Evolutionary conservation across 2,888 invertebrate species (phyloP), one percentile per base, ranked within the genome.

Genomic region (Lydus trimaculatus): DNA sequence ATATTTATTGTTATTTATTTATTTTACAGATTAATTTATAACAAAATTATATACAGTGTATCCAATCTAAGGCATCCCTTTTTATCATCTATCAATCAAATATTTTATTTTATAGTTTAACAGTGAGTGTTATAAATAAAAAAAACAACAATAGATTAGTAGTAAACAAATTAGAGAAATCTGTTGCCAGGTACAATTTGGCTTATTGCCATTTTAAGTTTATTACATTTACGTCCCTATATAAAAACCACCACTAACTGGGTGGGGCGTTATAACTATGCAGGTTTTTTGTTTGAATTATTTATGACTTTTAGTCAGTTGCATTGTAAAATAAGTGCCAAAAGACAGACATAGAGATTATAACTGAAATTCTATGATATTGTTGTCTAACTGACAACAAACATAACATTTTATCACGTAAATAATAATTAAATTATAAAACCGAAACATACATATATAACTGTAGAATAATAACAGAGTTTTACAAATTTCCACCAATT

Each of bases 141-240:
- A 43, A 61, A 61, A 25, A 43, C 20, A 36, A 33, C 20, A 39
- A 33, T 33, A 43, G 61, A 61, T 61, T 36, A 8, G 31, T 61
- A 13, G 61, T 61, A 61, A 61, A 61, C 61, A 61, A 61, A 61
- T 61, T 61, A 61, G 39, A 23, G 20, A 61, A 61, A 61, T 61
- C 61, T 61, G 61, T 61, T 61, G 61, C 61, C 61, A 61, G 61
- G 61, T 61, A 61, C 23, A 39, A 17, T 61, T 61, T 61, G 61
- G 61, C 61, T 39, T 33, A 39, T 25, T 33, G 61, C 61, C 61
- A 61, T 43, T 43, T 60, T 33, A 17, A 39, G 61, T 61, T 61
- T 33, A 61, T 31, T 39, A 13, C 61, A 23, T 61, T 43, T 43
- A 36, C 25, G 28, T 28, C 15, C 28, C 28, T 28, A 13, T 56